Evolutionary conservation across 2,113 vertebrate genomes (phyloP).

Genomic region (Nothocercus julius): DNA sequence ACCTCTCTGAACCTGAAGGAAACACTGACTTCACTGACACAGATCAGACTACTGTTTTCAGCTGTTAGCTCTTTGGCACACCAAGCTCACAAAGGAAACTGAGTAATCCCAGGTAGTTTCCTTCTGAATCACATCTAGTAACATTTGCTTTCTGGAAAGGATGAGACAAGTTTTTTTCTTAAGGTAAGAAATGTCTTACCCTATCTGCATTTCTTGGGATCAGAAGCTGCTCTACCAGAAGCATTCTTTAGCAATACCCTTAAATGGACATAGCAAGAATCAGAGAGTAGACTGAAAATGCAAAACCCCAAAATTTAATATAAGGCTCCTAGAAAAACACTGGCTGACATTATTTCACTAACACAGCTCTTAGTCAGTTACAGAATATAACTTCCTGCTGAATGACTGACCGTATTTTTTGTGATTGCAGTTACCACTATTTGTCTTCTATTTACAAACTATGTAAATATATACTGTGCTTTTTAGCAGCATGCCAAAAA

Average conservation of each 20-base stretch:
- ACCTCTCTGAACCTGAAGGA: neutral
- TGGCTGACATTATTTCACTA: slow-evolving; percentile 24
- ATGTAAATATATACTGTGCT: slow-evolving; percentile 7
- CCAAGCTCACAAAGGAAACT: slow-evolving; percentile 15
- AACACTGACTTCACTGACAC: neutral
- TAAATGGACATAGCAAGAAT: neutral
- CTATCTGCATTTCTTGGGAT: neutral
- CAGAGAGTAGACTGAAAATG: neutral
- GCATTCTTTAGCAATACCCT: neutral
- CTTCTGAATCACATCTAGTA: slow-evolving; percentile 19
- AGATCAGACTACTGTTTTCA: neutral
- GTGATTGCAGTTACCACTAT: slow-evolving; percentile 25
- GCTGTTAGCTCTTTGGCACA: neutral
- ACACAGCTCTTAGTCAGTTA: neutral
- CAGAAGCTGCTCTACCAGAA: neutral
- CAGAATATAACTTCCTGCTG: slow-evolving; percentile 17
- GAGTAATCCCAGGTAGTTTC: slow-evolving; percentile 60
- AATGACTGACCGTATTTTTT: slow-evolving; percentile 33
- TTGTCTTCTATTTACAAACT: slow-evolving; percentile 35
- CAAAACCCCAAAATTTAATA: neutral
- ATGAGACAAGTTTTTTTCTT: neutral
- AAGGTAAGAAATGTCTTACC: neutral
- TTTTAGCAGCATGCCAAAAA: neutral
- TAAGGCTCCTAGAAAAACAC: neutral
- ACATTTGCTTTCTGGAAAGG: neutral